phyloP scores from a whole-genome alignment of 1,140 invertebrate species.

The Anastrepha ludens region DNA sequence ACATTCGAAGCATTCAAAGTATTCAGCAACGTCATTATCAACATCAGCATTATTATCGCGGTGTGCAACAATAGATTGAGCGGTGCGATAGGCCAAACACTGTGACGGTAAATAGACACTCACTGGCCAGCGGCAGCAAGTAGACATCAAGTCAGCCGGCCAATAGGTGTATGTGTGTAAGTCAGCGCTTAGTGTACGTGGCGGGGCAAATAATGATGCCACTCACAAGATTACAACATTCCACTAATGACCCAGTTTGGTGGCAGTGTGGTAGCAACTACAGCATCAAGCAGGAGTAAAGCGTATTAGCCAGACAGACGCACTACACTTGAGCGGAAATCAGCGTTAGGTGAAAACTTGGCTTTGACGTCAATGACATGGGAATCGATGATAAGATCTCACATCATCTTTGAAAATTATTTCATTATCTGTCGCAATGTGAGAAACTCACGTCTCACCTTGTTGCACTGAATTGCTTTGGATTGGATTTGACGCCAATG shows the following conservation, averaged over 20 bases:
- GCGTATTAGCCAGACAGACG: neutral
- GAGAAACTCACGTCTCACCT: constrained; percentile 43
- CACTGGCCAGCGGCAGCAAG: neutral
- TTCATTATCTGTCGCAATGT: constrained; percentile 40
- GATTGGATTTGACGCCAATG: constrained; percentile 9
- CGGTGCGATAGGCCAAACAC: constrained; percentile 48
- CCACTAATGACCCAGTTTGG: constrained; percentile 51
- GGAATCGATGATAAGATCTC: constrained; percentile 28
- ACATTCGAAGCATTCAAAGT: constrained; percentile 33
- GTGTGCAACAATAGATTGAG: constrained; percentile 32
- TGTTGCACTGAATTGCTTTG: constrained; percentile 27
- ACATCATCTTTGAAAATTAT: constrained; percentile 4
- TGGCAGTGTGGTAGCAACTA: neutral
- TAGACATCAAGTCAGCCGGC: neutral
- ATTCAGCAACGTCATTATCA: constrained; percentile 52
- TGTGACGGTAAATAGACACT: constrained; percentile 52
- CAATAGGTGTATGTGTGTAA: neutral
- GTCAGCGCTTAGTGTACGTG: neutral
- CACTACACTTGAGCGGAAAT: neutral
- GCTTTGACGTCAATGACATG: constrained; percentile 9
- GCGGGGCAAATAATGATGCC: constrained; percentile 37
- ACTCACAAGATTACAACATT: constrained; percentile 47
- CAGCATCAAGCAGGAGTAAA: neutral
- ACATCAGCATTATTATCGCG: constrained; percentile 28
- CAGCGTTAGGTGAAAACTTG: constrained; percentile 15